A percentile compares a stretch with the other conserved stretches of the same genome.
phyloP scores from a whole-genome alignment of 1,140 invertebrate genomes.

The Dreissena polymorpha region DNA sequence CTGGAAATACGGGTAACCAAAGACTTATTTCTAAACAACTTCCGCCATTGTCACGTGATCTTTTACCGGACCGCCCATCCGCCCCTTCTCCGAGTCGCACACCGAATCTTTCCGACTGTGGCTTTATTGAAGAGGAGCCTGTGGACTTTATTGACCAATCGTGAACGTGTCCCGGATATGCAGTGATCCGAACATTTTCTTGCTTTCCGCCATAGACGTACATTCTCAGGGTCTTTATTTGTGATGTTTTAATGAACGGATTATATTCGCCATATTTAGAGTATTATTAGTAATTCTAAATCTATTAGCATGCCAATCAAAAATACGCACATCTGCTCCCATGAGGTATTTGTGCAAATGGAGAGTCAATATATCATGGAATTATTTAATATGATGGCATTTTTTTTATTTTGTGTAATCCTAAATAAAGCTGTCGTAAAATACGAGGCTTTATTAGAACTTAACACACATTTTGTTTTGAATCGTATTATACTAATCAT shows the following conservation, averaged over 20 bases:
- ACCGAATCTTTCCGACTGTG: slow-evolving; percentile 50
- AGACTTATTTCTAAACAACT: slow-evolving; percentile 51
- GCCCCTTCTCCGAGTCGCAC: slow-evolving; percentile 59
- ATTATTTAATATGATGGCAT: too few species aligned
- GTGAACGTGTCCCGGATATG: background rate
- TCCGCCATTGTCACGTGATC: slow-evolving; percentile 55
- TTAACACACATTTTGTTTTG: background rate
- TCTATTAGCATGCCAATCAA: background rate
- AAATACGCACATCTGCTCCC: background rate
- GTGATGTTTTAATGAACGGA: background rate
- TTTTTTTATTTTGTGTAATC: too few species aligned
- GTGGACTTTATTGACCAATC: slow-evolving; percentile 59
- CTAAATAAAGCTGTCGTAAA: background rate
- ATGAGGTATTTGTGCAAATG: background rate
- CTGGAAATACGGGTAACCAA: slow-evolving; percentile 16
- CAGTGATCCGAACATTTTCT: background rate
- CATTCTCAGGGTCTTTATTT: slow-evolving; percentile 5
- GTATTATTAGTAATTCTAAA: background rate
- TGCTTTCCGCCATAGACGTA: background rate
- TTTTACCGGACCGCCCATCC: slow-evolving; percentile 52
- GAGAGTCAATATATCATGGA: too few species aligned
- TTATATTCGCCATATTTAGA: background rate
- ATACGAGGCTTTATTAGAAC: background rate
- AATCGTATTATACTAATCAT: background rate
- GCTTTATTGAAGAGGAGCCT: slow-evolving; percentile 53